Conservation (phyloP, 2,113 vertebrate genomes). For the Phalacrocorax carbo region DNA sequence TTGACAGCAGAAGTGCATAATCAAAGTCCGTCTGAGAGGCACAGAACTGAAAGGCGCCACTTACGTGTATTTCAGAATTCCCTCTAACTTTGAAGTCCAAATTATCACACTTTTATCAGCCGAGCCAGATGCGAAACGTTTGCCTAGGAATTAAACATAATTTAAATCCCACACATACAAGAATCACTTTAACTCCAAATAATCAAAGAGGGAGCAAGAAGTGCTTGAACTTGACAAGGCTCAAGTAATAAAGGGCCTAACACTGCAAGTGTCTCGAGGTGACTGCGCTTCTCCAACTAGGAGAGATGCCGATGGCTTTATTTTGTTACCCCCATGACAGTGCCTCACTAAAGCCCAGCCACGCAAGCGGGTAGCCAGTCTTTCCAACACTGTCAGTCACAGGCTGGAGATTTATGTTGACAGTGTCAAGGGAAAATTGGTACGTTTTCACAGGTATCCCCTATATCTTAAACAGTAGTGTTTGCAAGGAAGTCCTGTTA, state of each 20-base stretch:
- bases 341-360: not conserved
- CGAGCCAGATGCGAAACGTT: constrained; percentile 95
- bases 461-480: not conserved
- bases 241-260: not conserved
- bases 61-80: constrained; percentile 98
- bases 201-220: constrained; percentile 17
- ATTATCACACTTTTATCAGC: constrained; percentile 99
- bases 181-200: constrained; percentile 18
- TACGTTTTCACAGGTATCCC: not conserved
- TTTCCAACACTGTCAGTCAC: not conserved
- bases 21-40: not conserved
- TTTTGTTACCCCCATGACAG: not conserved
- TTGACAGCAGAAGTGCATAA: not conserved
- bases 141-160: constrained; percentile 78
- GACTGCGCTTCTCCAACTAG: not conserved
- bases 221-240: not conserved
- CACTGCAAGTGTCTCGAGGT: not conserved
- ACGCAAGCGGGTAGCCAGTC: not conserved
- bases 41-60: constrained; percentile 35
- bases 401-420: not conserved
- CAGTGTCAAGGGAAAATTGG: not conserved
- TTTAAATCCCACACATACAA: constrained; percentile 14
- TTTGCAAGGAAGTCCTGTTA: not conserved
- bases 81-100: constrained; percentile 98
- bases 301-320: rapidly evolving